Evolutionary conservation across 2,113 vertebrate genomes (phyloP), one percentile per base, ranked within the genome.

Genomic region (Monopterus albus): DNA sequence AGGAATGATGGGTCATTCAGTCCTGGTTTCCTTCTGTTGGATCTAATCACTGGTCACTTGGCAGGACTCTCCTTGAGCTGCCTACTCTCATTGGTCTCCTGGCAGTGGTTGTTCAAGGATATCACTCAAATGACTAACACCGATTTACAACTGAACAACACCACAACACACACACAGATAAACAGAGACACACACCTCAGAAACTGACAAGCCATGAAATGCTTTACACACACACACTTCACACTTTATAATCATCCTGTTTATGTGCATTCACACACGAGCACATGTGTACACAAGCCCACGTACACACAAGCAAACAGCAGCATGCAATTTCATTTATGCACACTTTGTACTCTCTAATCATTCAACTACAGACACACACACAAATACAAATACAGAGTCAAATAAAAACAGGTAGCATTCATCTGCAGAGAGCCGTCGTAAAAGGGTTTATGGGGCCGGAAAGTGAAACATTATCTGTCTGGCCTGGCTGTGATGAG

Each of bases 41-140:
- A 75, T 82, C 69, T 81, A 86, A 90, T 89, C 83, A 88, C 78
- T 71, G 81, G 84, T 78, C 86, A 86, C 79, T 88, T 87, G 86
- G 80, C 78, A 69, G 64, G 50, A 83, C 53, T 75, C 88, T 79
- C 75, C 68, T 82, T 86, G 69, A 88, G 83, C 75, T 33, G 58
- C 70, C 71, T 74, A 49, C 69, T 69, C 63, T 87, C 82, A 89
- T 82, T 82, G 83, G 75, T 87, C 85, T 87, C 85, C 59, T 76
- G 76, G 80, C 72, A 61, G 72, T 59, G 57, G 58, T 74, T 55
- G 65, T 77, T 38, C 38, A 45, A 53, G 70, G 51, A 57, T 26
- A 84, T 88, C 76, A 81, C 68, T 88, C 85, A 91, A 73, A 81
- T 65, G 55, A 64, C 47, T 55, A 66, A 60, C 40, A 40, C 65